Evolutionary conservation across 2,113 vertebrate genomes (phyloP).

Genomic region (Perca schrenkii): DNA sequence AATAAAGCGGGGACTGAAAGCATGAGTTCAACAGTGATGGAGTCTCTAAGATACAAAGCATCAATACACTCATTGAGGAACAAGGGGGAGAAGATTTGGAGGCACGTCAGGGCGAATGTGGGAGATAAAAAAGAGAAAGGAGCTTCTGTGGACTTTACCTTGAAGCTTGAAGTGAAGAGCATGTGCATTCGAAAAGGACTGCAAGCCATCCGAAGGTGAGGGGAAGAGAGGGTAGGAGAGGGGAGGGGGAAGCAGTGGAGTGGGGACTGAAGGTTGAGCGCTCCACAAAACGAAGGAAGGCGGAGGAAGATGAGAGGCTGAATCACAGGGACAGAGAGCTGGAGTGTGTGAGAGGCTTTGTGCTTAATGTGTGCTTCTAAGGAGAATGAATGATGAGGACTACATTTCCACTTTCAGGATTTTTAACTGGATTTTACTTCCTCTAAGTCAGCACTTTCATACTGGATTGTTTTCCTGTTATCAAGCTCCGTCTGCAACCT

Average conservation of each 20-base stretch:
- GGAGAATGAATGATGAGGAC: conserved; percentile 47
- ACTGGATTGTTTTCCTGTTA: conserved; percentile 47
- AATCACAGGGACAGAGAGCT: conserved; percentile 57
- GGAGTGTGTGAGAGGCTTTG: conserved; percentile 43
- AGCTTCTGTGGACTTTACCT: conserved; percentile 58
- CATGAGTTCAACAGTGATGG: conserved; percentile 5
- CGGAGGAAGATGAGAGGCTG: conserved; percentile 49
- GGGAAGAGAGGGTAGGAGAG: neutral
- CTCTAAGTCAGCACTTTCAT: conserved; percentile 5
- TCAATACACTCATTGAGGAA: conserved; percentile 10
- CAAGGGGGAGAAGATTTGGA: conserved; percentile 30
- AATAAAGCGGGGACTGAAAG: neutral
- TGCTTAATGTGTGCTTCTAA: conserved; percentile 42
- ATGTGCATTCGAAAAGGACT: conserved; percentile 44
- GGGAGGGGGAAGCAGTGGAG: conserved; percentile 20
- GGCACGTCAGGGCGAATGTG: conserved; percentile 15
- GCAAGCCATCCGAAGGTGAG: conserved; percentile 8
- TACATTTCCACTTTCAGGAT: conserved; percentile 44
- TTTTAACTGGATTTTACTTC: conserved; percentile 49
- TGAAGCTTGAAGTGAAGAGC: conserved; percentile 45
- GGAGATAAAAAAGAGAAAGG: conserved; percentile 33
- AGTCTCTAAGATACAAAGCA: conserved; percentile 14
- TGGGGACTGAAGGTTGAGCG: conserved; percentile 41
- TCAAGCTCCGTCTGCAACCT: neutral
- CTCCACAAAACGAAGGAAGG: conserved; percentile 36